Conservation (phyloP, 2,113 vertebrate species). For the Engystomops pustulosus region DNA sequence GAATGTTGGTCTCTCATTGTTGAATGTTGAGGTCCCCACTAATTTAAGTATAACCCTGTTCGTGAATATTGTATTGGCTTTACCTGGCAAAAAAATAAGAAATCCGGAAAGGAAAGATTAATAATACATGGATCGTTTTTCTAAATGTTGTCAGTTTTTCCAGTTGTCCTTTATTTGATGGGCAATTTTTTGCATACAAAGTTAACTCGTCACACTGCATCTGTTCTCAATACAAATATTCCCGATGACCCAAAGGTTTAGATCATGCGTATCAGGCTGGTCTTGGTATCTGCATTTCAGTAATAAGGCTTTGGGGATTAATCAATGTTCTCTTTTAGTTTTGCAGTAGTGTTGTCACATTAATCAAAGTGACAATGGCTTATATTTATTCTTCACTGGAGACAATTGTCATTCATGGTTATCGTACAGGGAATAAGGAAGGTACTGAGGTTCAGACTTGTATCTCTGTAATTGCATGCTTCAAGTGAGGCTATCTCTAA, state of each 20-base stretch:
- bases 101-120: too few relatives aligned
- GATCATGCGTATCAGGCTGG: neutral
- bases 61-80: too few relatives aligned
- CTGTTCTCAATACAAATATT: neutral
- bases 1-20: too few relatives aligned
- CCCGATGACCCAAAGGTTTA: neutral
- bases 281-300: neutral
- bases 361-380: neutral
- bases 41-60: too few relatives aligned
- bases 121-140: too few relatives aligned
- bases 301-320: conserved; percentile 38
- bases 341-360: neutral
- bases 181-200: neutral
- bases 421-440: neutral
- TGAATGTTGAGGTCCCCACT: too few relatives aligned
- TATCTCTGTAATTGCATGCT: neutral
- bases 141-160: too few relatives aligned
- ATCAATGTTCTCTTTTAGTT: neutral
- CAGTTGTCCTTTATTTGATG: neutral
- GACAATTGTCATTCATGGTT: neutral
- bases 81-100: too few relatives aligned
- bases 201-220: neutral
- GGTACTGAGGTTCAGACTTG: neutral
- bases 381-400: neutral
- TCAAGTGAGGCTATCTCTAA: neutral